Evolutionary conservation across 2,797 vertebrate species (phyloP).

Genomic region (Poecilia gillii): DNA sequence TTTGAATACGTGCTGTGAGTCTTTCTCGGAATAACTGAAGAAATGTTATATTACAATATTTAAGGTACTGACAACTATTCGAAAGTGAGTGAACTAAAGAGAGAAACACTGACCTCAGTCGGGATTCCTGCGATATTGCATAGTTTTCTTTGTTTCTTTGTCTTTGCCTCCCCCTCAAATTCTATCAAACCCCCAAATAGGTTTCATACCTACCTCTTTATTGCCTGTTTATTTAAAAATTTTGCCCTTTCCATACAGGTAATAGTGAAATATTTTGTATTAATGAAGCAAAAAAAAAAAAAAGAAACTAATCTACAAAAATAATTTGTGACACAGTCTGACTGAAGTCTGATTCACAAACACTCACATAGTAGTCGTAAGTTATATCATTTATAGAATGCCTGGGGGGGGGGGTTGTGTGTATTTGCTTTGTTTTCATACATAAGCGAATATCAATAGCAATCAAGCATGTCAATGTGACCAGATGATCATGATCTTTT

Average conservation of each 20-base stretch:
- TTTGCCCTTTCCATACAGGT: not conserved
- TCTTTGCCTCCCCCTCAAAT: not conserved
- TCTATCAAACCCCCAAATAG: not conserved
- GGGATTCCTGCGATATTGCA: constrained; percentile 36
- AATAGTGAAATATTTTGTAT: not conserved
- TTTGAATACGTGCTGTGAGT: not conserved
- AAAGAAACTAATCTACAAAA: not conserved
- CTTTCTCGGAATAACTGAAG: not conserved
- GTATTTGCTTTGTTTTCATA: not conserved
- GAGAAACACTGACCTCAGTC: constrained; percentile 67
- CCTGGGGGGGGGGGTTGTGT: not conserved
- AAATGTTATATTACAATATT: too few species aligned
- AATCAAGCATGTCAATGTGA: not conserved
- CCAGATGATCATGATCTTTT: not conserved
- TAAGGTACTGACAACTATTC: not conserved
- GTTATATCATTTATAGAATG: not conserved
- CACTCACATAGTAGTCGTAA: not conserved
- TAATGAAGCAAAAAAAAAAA: not conserved
- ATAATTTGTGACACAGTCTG: not conserved
- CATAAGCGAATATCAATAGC: not conserved
- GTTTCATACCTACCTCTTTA: not conserved
- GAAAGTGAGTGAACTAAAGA: not conserved
- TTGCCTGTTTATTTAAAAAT: not conserved
- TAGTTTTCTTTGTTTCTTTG: constrained; percentile 8
- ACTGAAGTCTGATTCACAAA: not conserved